Evolutionary conservation across 2,888 invertebrate species (phyloP).

Genomic region (Cheilosia grossa): DNA sequence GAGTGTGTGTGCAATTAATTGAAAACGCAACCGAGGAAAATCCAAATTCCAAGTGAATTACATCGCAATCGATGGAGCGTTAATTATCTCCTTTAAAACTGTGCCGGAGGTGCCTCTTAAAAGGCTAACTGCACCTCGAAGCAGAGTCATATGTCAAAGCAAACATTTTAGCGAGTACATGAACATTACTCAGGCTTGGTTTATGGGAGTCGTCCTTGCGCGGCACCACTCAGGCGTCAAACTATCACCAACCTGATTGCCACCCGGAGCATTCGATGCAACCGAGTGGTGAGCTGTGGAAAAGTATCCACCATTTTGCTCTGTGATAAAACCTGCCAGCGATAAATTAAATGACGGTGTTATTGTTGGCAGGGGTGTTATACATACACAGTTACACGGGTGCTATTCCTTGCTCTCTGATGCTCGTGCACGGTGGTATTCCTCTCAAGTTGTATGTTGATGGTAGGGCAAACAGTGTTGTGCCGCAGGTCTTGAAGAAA

Average conservation of each 20-base stretch:
- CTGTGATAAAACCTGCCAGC: constrained; percentile 61
- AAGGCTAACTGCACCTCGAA: constrained; percentile 19
- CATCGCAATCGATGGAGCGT: constrained; percentile 43
- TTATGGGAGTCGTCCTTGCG: constrained; percentile 20
- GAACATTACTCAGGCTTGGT: constrained; percentile 32
- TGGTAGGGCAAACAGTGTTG: constrained; percentile 27
- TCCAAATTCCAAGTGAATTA: not conserved
- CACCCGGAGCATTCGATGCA: constrained; percentile 28
- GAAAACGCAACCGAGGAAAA: not conserved
- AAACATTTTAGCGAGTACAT: not conserved
- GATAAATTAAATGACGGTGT: constrained; percentile 61
- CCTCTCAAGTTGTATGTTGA: constrained; percentile 20
- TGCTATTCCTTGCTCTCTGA: not conserved
- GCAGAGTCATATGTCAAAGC: constrained; percentile 15
- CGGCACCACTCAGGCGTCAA: not conserved
- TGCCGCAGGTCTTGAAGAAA: constrained; percentile 25
- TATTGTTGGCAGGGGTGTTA: constrained; percentile 49
- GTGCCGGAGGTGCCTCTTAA: constrained; percentile 8
- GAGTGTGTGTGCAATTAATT: not conserved
- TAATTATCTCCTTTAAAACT: constrained; percentile 32
- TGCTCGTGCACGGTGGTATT: not conserved
- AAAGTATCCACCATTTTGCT: constrained; percentile 39
- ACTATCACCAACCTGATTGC: constrained; percentile 32
- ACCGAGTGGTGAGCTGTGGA: constrained; percentile 50
- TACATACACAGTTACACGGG: constrained; percentile 4